Conservation (phyloP, 64 coral and sea anemone species). For the Porites australiensis region DNA sequence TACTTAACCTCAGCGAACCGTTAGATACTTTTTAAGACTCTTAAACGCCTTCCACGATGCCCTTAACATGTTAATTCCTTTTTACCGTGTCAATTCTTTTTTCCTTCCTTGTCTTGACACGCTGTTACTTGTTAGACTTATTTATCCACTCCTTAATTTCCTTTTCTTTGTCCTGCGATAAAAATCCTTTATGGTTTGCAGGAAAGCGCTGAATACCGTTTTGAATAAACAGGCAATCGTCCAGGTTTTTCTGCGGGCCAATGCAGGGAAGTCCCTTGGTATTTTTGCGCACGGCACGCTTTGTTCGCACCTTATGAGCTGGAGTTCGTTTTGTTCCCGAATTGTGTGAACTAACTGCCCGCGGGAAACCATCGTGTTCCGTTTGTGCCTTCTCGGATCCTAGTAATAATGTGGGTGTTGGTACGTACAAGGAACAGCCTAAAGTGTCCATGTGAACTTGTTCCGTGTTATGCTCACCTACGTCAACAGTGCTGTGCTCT, state of each 20-base stretch:
- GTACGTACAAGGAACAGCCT: not conserved
- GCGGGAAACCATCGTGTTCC: not conserved
- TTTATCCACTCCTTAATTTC: constrained; percentile 66
- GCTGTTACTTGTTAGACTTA: constrained; percentile 5
- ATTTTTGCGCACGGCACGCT: not conserved
- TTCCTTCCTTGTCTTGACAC: no score
- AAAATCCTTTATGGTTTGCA: constrained; percentile 6
- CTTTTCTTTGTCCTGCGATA: constrained; percentile 47
- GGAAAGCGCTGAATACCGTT: constrained; percentile 62
- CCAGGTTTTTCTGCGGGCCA: constrained; percentile 12
- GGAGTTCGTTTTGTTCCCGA: not conserved
- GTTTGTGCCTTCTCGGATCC: not conserved
- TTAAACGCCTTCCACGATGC: no score
- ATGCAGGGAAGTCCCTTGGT: not conserved
- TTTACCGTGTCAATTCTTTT: no score
- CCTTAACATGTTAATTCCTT: no score
- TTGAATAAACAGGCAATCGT: constrained; percentile 73
- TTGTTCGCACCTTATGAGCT: not conserved
- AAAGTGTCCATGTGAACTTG: not conserved
- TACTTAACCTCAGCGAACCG: no score
- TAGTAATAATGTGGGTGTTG: not conserved
- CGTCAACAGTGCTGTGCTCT: not conserved
- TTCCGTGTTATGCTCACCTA: not conserved
- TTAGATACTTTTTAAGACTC: no score
- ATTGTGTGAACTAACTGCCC: not conserved